Conservation (phyloP, 2,888 invertebrate species). For the Kuschelorhynchus macadamiae region DNA sequence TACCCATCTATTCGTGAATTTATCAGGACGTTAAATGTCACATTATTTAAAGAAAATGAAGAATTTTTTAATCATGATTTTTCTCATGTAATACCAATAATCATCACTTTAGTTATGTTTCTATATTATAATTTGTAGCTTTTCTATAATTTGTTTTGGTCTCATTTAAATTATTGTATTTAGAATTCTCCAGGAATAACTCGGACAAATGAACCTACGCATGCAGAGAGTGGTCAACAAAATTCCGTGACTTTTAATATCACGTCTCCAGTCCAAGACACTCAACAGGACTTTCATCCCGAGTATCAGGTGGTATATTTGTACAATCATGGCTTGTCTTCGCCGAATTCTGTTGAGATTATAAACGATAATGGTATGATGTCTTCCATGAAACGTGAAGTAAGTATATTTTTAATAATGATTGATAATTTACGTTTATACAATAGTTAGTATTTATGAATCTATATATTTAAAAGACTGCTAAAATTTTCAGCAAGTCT, state of each 20-base stretch:
- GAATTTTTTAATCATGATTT: too few species aligned
- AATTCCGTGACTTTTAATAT: constrained; percentile 6
- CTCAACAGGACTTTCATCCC: constrained; percentile 14
- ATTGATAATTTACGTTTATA: constrained; percentile 28
- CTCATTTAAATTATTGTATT: too few species aligned
- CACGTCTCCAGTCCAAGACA: constrained; percentile 6
- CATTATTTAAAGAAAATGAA: too few species aligned
- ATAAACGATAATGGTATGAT: constrained; percentile 33
- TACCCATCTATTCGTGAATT: too few species aligned
- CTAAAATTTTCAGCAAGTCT: background rate
- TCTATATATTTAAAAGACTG: background rate
- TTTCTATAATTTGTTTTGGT: too few species aligned
- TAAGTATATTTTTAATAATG: constrained; percentile 10
- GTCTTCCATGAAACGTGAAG: constrained; percentile 33
- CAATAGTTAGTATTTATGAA: too few species aligned
- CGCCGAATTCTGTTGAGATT: constrained; percentile 14
- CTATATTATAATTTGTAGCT: too few species aligned
- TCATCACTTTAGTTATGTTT: too few species aligned
- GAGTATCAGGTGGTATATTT: constrained; percentile 52
- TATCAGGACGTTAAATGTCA: too few species aligned
- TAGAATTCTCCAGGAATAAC: too few species aligned
- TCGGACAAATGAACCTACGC: background rate
- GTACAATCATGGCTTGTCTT: constrained; percentile 51
- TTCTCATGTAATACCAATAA: too few species aligned
- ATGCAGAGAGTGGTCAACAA: background rate